Evolutionary conservation across 2,888 invertebrate genomes (phyloP).

Genomic region (Hetaerina titia): DNA sequence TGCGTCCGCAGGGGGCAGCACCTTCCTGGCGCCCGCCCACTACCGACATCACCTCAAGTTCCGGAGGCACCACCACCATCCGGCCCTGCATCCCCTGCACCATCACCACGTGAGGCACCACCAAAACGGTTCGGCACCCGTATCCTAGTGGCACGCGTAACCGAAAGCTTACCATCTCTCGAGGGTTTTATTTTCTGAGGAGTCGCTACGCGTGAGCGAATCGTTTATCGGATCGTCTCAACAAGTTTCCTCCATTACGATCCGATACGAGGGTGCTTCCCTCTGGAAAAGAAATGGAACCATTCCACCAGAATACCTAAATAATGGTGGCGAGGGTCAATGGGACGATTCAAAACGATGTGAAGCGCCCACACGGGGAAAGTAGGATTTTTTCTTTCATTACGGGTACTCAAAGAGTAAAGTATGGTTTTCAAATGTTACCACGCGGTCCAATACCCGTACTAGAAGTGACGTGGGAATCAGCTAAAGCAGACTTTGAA

Average conservation of each 20-base stretch:
- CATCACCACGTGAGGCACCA: constrained; percentile 63
- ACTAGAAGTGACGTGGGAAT: background rate
- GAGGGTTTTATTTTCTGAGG: constrained; percentile 7
- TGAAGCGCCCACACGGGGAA: background rate
- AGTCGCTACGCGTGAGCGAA: background rate
- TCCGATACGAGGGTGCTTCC: background rate
- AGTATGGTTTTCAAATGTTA: background rate
- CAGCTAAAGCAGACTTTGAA: background rate
- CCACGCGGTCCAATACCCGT: background rate
- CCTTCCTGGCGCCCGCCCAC: constrained; percentile 65
- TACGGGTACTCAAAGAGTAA: constrained; percentile 14
- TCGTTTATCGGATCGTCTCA: background rate
- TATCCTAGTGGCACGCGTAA: constrained; percentile 38
- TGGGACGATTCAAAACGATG: background rate
- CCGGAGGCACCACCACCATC: constrained; percentile 53
- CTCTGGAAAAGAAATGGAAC: background rate
- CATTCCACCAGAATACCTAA: background rate
- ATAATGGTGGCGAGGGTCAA: background rate
- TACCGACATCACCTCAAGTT: constrained; percentile 52
- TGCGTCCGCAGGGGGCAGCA: constrained; percentile 23
- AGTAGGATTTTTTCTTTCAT: background rate
- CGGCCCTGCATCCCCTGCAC: constrained; percentile 58
- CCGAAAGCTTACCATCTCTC: background rate
- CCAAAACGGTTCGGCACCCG: constrained; percentile 59
- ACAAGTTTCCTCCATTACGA: background rate